Base-by-base conservation (phyloP, 1,140 invertebrate genomes). In the Bombus sylvicola region DNA sequence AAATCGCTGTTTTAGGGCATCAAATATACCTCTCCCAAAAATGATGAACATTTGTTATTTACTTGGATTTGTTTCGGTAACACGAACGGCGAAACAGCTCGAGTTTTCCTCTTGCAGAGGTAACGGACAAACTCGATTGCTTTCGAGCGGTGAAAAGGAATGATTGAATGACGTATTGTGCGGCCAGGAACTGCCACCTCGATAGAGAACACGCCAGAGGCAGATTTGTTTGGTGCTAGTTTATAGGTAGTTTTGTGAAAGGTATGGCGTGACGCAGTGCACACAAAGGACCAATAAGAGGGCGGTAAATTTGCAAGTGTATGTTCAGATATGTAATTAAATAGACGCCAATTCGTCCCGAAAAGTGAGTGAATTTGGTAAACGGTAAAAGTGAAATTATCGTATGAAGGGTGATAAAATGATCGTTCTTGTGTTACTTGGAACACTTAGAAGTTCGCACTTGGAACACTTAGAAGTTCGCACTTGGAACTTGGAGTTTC, bases 141-240 rank as follows among this genome's bases (percentile, higher is more conserved):
- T 79, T 79, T 79, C 62, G 41, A 66, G 34, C 22, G 39, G 4
- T 47, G 81, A 39, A 47, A n/a, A 82, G 31, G 53, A 74, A 74
- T 62, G 80, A 73, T 47, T 28, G 53, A 41, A 73, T 82, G 41
- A 75, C 31, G 57, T 47, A 82, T 75, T 47, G 81, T 34, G 10
- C 31, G 37, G 41, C 1, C 12, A 64, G 71, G n/a, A 81, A 81
- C 43, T 81, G 79, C 34, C 43, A 31, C 39, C 15, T 22, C 37
- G 75, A 62, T 62, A 37, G 31, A 69, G 77, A 41, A 47, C 41
- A 22, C 39, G 71, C 71, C 41, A 31, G 13, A 43, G 74, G 74
- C 53, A 25, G 34, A 39, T 76, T 76, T 76, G 53, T 59, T 76
- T 34, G 74, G 28, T 34, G 15, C 31, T 15, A 5, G 73, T 75